A percentile compares a stretch with the other conserved stretches of the same genome.
Conservation (phyloP, 2,113 vertebrate genomes). For the Athene cunicularia region DNA sequence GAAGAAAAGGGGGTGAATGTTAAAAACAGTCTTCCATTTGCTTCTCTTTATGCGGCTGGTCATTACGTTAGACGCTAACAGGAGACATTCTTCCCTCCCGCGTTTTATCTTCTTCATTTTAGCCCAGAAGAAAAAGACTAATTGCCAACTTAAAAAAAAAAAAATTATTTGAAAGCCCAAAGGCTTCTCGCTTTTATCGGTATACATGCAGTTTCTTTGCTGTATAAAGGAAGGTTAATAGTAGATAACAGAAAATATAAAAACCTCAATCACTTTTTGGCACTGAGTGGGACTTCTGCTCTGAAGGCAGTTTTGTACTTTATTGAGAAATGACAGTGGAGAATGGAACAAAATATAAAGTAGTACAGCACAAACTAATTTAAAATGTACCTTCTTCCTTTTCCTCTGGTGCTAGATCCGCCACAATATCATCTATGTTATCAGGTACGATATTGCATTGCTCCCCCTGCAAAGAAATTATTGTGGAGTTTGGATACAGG, state of each 20-base stretch:
- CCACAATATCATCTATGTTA: conserved; percentile 97
- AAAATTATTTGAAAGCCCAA: neutral
- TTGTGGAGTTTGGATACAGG: neutral
- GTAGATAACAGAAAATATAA: neutral
- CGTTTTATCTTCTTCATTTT: neutral
- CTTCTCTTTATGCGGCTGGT: neutral
- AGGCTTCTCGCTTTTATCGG: neutral
- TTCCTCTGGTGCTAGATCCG: conserved; percentile 95
- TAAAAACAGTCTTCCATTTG: neutral
- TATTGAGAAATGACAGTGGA: neutral
- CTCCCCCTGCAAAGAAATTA: conserved; percentile 86
- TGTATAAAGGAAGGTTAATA: neutral
- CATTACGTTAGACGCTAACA: neutral
- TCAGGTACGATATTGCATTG: conserved; percentile 98
- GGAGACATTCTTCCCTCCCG: neutral
- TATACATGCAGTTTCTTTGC: neutral
- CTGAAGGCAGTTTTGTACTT: neutral
- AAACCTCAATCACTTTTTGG: neutral
- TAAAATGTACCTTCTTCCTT: conserved; percentile 92
- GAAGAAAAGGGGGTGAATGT: neutral
- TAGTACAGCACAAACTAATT: neutral
- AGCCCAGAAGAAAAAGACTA: neutral
- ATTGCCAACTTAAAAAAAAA: neutral
- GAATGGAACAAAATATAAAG: conserved; percentile 17
- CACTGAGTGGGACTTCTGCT: neutral